A percentile compares a stretch with the other conserved stretches of the same genome.
Evolutionary conservation across 2,888 invertebrate genomes (phyloP).

Genomic region (Dicranocentrus wangi): DNA sequence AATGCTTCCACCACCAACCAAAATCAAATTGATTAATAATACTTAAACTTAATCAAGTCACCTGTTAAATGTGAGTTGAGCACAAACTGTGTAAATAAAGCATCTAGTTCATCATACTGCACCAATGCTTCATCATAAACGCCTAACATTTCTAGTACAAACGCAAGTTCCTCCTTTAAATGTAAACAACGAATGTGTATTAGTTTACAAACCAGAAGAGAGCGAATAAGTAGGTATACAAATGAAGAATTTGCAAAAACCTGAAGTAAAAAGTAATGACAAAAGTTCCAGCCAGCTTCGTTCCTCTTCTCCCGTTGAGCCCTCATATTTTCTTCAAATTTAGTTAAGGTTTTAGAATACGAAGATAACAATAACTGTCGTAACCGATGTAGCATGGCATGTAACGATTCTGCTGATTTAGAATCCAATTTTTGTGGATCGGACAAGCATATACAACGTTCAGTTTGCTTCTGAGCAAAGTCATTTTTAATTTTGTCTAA

Average conservation of each 20-base stretch:
- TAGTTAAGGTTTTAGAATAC: slow-evolving; percentile 88
- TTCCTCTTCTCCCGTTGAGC: slow-evolving; percentile 92
- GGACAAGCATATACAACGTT: slow-evolving; percentile 88
- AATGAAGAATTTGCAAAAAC: slow-evolving; percentile 77
- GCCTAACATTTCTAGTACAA: slow-evolving; percentile 94
- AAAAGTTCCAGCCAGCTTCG: slow-evolving; percentile 94
- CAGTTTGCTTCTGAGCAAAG: slow-evolving; percentile 91
- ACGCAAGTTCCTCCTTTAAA: slow-evolving; percentile 91
- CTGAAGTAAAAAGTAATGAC: slow-evolving; percentile 93
- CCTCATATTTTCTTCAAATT: slow-evolving; percentile 92
- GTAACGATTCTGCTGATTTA: slow-evolving; percentile 92
- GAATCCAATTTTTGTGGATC: slow-evolving; percentile 93
- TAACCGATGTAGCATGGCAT: slow-evolving; percentile 87
- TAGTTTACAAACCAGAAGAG: background rate
- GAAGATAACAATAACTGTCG: slow-evolving; percentile 88
- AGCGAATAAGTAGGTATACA: background rate
- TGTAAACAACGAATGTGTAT: background rate
- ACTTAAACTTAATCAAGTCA: slow-evolving; percentile 70
- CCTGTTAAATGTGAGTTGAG: slow-evolving; percentile 91
- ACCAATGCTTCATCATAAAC: slow-evolving; percentile 94
- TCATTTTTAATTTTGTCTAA: slow-evolving; percentile 95
- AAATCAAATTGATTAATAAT: background rate
- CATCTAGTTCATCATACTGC: slow-evolving; percentile 97
- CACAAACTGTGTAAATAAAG: slow-evolving; percentile 96
- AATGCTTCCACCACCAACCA: too few relatives aligned